Base-by-base conservation (phyloP, 2,888 invertebrate genomes). In the Lomographa bimaculata region DNA sequence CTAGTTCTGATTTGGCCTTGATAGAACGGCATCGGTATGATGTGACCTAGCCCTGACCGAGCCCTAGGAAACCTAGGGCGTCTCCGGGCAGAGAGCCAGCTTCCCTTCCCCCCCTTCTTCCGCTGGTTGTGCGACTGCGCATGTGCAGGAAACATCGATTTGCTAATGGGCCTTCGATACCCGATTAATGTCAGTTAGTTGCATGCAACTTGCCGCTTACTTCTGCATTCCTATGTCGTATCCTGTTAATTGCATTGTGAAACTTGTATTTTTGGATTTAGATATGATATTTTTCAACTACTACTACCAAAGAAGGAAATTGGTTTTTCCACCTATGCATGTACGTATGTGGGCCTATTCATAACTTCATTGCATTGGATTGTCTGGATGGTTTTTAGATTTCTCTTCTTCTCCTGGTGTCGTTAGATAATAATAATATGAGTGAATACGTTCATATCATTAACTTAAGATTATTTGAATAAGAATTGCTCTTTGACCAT, bases 11-110 rank as follows among this genome's bases (percentile, higher is more conserved):
- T 14, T 19, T 35, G 33, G 28, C 58, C 59, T 58, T 60, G 54
- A 38, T 40, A 11, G 5, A 28, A 44, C 46, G 39, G 48, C 57
- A 53, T 39, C 56, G 50, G 38, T 20, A 26, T 18, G 33, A 26
- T 41, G 23, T 41, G 67, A 64, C 62, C 65, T 67, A 71, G 66
- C 89, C 82, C 66, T 83, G 84, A 82, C 85, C 80, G 72, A 30
- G 60, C 75, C 74, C 79, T 80, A 81, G 83, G 79, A 60, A 70
- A 64, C 71, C 79, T 81, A 78, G 72, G 8, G 60, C 57, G 81
- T 78, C 84, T 85, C 80, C 79, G 86, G 84, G 83, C 82, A 51
- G 19, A 17, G 40, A 74, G 83, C 86, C 83, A 84, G 60, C 58
- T 17, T 47, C 57, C 41, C 55, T 45, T 49, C 50, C 39, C 46